Evolutionary conservation across 2,888 invertebrate genomes (phyloP), one percentile per base, ranked within the genome.

Genomic region (Ephialtes manifestator): DNA sequence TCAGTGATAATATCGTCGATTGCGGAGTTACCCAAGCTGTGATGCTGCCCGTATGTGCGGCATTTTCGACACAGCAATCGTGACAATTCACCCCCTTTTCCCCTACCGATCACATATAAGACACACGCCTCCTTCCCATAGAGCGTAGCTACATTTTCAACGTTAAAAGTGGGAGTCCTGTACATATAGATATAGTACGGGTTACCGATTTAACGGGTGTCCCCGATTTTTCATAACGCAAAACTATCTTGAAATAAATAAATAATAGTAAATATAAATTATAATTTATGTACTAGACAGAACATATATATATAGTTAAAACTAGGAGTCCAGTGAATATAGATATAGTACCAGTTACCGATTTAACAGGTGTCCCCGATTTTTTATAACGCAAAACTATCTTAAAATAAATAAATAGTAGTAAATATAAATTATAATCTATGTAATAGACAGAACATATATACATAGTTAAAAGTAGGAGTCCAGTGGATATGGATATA

Each of bases 151-250:
- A 84, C 72, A 58, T 84, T 87, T 88, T 89, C 89, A 90, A 92
- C 92, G 91, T 91, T 90, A 92, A 92, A 92, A 92, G 92, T 92
- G 92, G 89, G 92, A 58, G 91, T 92, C 90, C 88, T 91, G 80
- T 91, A 91, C 88, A 88, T 88, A 84, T 89, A 90, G 90, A 90
- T 90, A 89, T 88, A 89, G 28, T 79, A 86, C 63, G 81, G 48
- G 88, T 87, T 82, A 83, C 76, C 77, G 70, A 88, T 91, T 85
- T 90, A 92, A 92, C 89, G 91, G 91, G 91, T 91, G 92, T 86
- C 75, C 83, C 75, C 20, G 4, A 35, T 20, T 46, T 31, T 48
- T 24, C 7, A 51, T 15, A 51, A 51, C 8, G 31, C 20, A 4
- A 51, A 15, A n/a, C 4, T 39, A 39, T 3, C 35, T 39, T 7